phyloP scores from a whole-genome alignment of 2,888 invertebrate genomes.

The Spisula solida region DNA sequence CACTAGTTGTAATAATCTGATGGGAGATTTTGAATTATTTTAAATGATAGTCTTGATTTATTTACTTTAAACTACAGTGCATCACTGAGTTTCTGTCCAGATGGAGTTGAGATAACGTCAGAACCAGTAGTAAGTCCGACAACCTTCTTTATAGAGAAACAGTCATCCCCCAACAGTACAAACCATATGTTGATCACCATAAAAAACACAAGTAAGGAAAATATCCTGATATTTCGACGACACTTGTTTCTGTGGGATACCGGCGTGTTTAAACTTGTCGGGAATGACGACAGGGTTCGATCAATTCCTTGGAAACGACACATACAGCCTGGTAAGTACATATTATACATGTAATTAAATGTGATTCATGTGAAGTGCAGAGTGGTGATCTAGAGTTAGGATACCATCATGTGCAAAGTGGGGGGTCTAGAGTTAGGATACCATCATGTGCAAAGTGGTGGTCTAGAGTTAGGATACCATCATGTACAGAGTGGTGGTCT shows the following conservation, averaged over 20 bases:
- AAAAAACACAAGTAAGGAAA: conserved; percentile 9
- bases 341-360: too few relatives aligned
- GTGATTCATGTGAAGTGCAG: too few relatives aligned
- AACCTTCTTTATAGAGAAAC: conserved; percentile 30
- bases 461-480: too few relatives aligned
- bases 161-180: conserved; percentile 14
- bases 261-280: conserved; percentile 38
- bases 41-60: too few relatives aligned
- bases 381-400: too few relatives aligned
- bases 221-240: conserved; percentile 29
- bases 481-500: too few relatives aligned
- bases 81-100: conserved; percentile 27
- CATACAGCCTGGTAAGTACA: conserved; percentile 20
- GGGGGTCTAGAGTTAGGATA: too few relatives aligned
- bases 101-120: conserved; percentile 21
- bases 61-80: conserved; percentile 1
- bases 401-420: too few relatives aligned
- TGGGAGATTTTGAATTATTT: too few relatives aligned
- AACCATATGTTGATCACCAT: conserved; percentile 30
- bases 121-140: background rate
- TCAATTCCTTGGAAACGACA: background rate
- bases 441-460: too few relatives aligned
- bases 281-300: background rate
- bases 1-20: too few relatives aligned
- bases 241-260: conserved; percentile 51